phyloP scores from a whole-genome alignment of 2,113 vertebrate species.

The Felis catus region F.catus_Fca126_mat1.0 CM031421.1:103972001-103972500 shows the following conservation, averaged over 20 bases:
- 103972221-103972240: neutral
- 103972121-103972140: neutral
- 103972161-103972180: neutral
- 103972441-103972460: constrained; percentile 55
- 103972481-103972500: constrained; percentile 56
- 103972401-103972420: neutral
- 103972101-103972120: neutral
- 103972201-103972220: neutral
- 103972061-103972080: neutral
- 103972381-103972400: neutral
- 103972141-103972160: neutral
- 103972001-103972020: neutral
- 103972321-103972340: neutral
- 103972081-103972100: neutral
- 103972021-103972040: neutral
- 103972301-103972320: neutral
- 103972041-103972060: neutral
- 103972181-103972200: neutral
- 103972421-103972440: constrained; percentile 54
- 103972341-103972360: neutral
- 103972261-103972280: neutral
- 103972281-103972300: neutral
- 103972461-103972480: constrained; percentile 35
- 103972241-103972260: neutral
- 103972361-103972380: neutral